Percentiles rank a stretch among this genome's conserved stretches.
Conservation (phyloP, 2,113 vertebrate species). For the Salvelinus fontinalis region DNA sequence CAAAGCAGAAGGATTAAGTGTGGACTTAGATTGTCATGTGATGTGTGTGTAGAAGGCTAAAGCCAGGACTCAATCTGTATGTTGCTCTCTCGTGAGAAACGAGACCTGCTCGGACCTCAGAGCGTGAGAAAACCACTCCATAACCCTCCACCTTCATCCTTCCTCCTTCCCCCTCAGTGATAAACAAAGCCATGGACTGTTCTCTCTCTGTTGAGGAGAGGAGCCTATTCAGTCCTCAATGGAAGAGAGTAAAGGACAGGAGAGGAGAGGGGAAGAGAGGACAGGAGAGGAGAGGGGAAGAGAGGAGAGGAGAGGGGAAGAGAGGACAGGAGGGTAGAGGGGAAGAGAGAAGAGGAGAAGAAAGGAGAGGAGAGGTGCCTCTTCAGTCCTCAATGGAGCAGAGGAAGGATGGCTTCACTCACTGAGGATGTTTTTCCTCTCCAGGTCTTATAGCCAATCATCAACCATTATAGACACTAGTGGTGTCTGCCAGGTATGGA, state of each 20-base stretch:
- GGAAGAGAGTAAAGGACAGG: too few relatives aligned
- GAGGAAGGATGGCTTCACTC: neutral
- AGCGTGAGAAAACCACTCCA: constrained; percentile 55
- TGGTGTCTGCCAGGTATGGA: neutral
- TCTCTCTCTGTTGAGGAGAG: constrained; percentile 11
- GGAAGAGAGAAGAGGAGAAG: neutral
- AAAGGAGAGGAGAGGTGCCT: neutral
- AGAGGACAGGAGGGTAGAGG: neutral
- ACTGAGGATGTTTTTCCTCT: neutral
- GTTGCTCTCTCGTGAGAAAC: constrained; percentile 30
- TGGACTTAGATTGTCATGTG: neutral
- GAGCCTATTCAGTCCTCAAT: constrained; percentile 3
- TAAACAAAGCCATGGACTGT: constrained; percentile 19
- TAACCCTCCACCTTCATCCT: constrained; percentile 1
- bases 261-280: neutral
- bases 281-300: neutral
- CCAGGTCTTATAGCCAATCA: neutral
- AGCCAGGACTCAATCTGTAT: constrained; percentile 2
- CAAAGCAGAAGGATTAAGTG: neutral
- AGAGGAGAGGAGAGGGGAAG: neutral
- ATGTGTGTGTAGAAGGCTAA: neutral
- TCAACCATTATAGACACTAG: neutral
- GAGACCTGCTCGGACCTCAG: constrained; percentile 4
- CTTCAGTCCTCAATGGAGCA: too few relatives aligned
- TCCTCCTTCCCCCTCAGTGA: neutral